Base-by-base conservation (phyloP, 2,797 vertebrate genomes). In the Nannoperca australis region DNA sequence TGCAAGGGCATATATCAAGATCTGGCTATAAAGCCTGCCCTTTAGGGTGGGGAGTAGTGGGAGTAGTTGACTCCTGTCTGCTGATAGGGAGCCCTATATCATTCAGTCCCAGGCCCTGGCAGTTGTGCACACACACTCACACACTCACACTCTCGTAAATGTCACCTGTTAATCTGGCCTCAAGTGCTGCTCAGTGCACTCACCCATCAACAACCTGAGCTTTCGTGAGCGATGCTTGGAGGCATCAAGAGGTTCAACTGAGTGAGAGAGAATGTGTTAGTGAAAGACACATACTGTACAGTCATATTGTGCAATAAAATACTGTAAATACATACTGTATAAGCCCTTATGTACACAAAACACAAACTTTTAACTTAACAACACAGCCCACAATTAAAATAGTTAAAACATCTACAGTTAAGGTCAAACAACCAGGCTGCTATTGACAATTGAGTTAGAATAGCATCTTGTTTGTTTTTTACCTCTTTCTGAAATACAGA, bases 21-120 rank as follows among this genome's bases (percentile, higher is more conserved):
- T 81, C 83, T 85, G 85, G 92, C 93, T 86, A 92, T 95, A 94
- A 95, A 95, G 90, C 71, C 82, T 94, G 93, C 92, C 94, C 93
- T 95, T 95, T 95, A 92, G 91, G 92, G 87, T 88, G 84, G 85
- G 78, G 89, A 91, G 90, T 89, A 94, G 86, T 92, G 88, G 89
- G 92, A 94, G 94, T 92, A 94, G 92, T 95, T 95, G 94, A 95
- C 93, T 94, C 88, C 93, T 95, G 93, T 95, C 94, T 91, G 89
- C 88, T 95, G 94, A 94, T 93, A 91, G 90, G 76, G 68, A 87
- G 79, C 82, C 69, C 77, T 95, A 95, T 91, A 95, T 96, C 95
- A 95, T 90, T 94, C 93, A 92, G 90, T 83, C 85, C 89, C 81
- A 53, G 59, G 78, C 85, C 83, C 89, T 91, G 92, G 92, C 93